phyloP scores from a whole-genome alignment of 2,888 invertebrate genomes.

The Cacoxenus indagator region DNA sequence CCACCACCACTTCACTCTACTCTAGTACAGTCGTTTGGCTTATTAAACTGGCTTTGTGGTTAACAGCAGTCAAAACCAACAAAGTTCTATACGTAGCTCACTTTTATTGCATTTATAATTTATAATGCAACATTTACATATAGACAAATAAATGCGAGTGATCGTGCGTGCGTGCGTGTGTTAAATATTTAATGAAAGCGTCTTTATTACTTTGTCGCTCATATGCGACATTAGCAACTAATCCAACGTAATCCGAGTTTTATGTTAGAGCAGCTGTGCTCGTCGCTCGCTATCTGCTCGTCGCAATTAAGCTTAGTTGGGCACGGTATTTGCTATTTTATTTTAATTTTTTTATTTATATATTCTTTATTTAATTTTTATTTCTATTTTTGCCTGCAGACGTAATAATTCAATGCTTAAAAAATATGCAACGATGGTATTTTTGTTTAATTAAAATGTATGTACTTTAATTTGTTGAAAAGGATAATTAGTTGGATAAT shows the following conservation, averaged over 20 bases:
- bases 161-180: neutral
- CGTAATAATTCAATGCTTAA: neutral
- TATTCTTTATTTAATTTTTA: neutral
- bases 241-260: conserved; percentile 50
- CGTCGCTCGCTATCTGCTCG: neutral
- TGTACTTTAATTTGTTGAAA: neutral
- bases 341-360: neutral
- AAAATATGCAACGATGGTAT: neutral
- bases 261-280: conserved; percentile 45
- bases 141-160: neutral
- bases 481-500: neutral
- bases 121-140: conserved; percentile 18
- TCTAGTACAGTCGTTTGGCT: neutral
- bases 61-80: neutral
- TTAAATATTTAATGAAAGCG: conserved; percentile 11
- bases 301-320: neutral
- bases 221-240: conserved; percentile 46
- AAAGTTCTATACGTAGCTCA: neutral
- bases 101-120: conserved; percentile 13
- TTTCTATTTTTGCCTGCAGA: neutral
- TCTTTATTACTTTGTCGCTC: conserved; percentile 22
- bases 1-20: neutral
- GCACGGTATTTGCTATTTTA: neutral
- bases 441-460: neutral
- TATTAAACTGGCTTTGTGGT: neutral